A percentile compares a stretch with the other conserved stretches of the same genome.
Conservation (phyloP, 2,113 vertebrate genomes). For the Scytalopus superciliaris region DNA sequence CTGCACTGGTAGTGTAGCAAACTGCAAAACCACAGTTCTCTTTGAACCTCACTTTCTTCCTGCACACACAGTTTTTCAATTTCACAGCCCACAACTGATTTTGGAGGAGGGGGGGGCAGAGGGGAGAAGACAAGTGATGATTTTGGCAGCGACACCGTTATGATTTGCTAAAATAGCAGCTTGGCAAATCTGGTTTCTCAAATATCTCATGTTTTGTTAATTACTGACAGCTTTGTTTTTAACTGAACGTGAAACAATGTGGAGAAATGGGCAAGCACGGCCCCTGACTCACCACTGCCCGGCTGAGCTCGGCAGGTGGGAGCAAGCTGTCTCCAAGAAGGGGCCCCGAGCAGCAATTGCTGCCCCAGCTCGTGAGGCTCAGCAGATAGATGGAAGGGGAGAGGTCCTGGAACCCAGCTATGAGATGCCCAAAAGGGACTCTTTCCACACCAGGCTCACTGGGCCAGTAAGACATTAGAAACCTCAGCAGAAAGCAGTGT, state of each 20-base stretch:
- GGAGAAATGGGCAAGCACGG: constrained; percentile 58
- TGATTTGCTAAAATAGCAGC: constrained; percentile 74
- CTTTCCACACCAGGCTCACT: background rate
- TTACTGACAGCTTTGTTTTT: constrained; percentile 75
- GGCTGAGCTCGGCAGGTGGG: constrained; percentile 64
- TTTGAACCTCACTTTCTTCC: constrained; percentile 66
- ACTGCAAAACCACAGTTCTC: constrained; percentile 39
- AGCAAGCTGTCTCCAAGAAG: constrained; percentile 35
- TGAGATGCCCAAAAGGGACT: background rate
- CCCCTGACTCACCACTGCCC: constrained; percentile 60
- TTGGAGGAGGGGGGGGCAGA: background rate
- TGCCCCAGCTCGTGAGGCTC: background rate
- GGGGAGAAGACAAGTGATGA: constrained; percentile 44
- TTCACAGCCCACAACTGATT: constrained; percentile 47
- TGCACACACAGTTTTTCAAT: constrained; percentile 32
- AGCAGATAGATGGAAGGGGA: constrained; percentile 6
- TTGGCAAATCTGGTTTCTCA: constrained; percentile 72
- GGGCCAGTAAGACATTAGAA: background rate
- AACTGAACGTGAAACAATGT: constrained; percentile 72
- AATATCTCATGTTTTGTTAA: constrained; percentile 73
- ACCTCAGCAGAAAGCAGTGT: background rate
- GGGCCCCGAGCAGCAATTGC: constrained; percentile 24
- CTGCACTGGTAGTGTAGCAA: constrained; percentile 15
- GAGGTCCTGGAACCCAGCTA: background rate
- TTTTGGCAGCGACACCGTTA: constrained; percentile 60